phyloP scores from a whole-genome alignment of 2,888 invertebrate genomes.

The Himalopsyche japonica region DNA sequence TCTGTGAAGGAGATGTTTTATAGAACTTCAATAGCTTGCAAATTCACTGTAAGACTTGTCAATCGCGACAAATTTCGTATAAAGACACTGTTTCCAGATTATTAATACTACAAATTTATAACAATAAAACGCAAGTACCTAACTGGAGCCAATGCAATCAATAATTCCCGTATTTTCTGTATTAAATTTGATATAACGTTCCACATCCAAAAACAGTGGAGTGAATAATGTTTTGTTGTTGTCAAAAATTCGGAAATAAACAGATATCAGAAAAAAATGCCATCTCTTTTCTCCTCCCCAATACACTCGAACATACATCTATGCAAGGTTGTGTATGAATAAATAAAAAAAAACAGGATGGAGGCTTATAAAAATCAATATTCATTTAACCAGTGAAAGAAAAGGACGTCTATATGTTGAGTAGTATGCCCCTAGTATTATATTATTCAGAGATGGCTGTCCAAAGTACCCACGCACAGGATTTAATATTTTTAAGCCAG shows the following conservation, averaged over 20 bases:
- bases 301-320: background rate
- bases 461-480: background rate
- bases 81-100: too few relatives aligned
- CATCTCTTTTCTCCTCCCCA: background rate
- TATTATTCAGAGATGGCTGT: background rate
- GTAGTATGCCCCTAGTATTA: background rate
- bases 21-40: too few relatives aligned
- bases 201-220: too few relatives aligned
- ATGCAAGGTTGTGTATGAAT: too few relatives aligned
- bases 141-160: too few relatives aligned
- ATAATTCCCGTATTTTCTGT: too few relatives aligned
- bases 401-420: background rate
- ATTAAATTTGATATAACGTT: too few relatives aligned
- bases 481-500: constrained; percentile 9
- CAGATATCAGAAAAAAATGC: background rate
- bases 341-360: background rate
- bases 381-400: background rate
- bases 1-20: too few relatives aligned
- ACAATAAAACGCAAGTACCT: too few relatives aligned
- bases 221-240: background rate
- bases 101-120: too few relatives aligned
- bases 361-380: background rate
- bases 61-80: too few relatives aligned
- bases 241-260: background rate
- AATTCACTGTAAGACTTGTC: too few relatives aligned